phyloP scores from a whole-genome alignment of 2,113 vertebrate species.

The Chaetura pelagica region DNA sequence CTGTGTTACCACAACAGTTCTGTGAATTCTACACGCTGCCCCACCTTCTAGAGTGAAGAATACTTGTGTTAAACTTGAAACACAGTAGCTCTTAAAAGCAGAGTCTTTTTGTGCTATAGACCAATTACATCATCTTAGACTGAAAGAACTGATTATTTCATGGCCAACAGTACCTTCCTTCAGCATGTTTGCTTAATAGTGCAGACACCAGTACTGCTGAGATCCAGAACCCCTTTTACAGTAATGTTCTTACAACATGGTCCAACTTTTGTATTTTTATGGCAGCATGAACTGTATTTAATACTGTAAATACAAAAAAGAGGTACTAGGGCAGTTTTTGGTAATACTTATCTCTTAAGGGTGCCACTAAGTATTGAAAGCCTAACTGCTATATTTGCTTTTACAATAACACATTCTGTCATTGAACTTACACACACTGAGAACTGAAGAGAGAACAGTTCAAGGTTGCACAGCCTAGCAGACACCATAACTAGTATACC shows the following conservation, averaged over 20 bases:
- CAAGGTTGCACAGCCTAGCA: neutral
- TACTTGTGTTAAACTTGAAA: neutral
- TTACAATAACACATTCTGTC: neutral
- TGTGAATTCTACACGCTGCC: neutral
- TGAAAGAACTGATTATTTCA: conserved; percentile 12
- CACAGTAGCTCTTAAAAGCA: neutral
- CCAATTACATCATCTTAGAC: neutral
- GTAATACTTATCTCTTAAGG: neutral
- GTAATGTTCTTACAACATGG: neutral
- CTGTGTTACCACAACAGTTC: neutral
- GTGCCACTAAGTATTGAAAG: neutral
- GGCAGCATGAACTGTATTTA: neutral
- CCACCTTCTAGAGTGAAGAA: neutral
- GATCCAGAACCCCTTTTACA: neutral
- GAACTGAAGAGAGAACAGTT: neutral
- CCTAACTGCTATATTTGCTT: neutral
- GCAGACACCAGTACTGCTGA: neutral
- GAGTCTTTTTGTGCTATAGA: neutral
- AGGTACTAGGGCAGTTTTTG: neutral
- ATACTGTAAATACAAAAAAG: neutral
- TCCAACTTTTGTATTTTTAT: neutral
- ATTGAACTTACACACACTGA: neutral
- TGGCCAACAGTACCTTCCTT: neutral
- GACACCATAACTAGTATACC: neutral
- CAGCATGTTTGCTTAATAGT: neutral